These are phyloP conservation scores for Epistrophe eligans DNA, from an alignment of 2,888 invertebrate species.

Conservation along the genomic window DNA sequence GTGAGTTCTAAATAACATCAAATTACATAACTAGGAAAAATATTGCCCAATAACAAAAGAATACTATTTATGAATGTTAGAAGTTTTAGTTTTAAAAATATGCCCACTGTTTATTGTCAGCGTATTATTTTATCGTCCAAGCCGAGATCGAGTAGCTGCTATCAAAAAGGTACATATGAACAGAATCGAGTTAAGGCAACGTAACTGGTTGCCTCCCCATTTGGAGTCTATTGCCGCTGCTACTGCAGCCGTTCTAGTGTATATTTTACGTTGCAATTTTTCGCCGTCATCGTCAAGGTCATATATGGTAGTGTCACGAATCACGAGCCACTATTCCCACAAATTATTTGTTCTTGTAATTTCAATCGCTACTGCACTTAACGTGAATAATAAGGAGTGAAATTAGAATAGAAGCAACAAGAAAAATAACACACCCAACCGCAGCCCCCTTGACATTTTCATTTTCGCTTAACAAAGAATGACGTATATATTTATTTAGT, in stretches of 20 bases:
- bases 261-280: constrained; percentile 60
- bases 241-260: constrained; percentile 8
- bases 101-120: background rate
- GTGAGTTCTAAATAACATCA: no score
- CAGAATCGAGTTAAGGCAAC: background rate
- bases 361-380: constrained; percentile 5
- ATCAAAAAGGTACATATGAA: background rate
- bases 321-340: constrained; percentile 62
- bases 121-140: background rate
- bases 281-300: constrained; percentile 69
- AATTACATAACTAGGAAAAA: no score
- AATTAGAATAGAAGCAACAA: constrained; percentile 45
- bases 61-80: no score
- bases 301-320: constrained; percentile 68
- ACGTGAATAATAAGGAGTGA: constrained; percentile 6
- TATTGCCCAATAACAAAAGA: no score
- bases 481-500: background rate
- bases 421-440: constrained; percentile 47
- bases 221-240: constrained; percentile 6
- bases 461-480: constrained; percentile 40
- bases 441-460: constrained; percentile 49
- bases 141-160: background rate
- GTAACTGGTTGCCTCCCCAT: constrained; percentile 24
- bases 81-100: background rate
- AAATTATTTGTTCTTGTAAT: constrained; percentile 17